phyloP scores from a whole-genome alignment of 2,888 invertebrate genomes.

The Quadriops clusia region DNA sequence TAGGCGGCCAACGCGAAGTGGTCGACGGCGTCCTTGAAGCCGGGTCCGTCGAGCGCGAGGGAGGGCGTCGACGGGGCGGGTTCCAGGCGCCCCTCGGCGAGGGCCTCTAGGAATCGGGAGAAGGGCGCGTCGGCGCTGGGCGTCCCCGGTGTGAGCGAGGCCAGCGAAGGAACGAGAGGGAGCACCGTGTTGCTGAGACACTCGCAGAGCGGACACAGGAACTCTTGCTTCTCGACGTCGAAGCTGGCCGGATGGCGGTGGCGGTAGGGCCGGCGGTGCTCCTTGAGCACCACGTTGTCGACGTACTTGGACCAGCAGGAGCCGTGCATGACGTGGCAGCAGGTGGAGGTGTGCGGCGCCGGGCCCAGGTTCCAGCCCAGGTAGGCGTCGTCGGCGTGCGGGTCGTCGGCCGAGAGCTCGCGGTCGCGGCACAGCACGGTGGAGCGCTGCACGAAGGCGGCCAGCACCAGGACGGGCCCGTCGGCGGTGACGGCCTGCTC shows the following conservation, averaged over 20 bases:
- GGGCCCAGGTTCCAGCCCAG: constrained; percentile 50
- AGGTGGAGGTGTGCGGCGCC: constrained; percentile 83
- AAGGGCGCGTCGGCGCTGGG: too few relatives aligned
- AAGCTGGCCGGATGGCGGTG: constrained; percentile 76
- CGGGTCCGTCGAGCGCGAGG: constrained; percentile 41
- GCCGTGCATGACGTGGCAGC: constrained; percentile 96
- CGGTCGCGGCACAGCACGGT: constrained; percentile 59
- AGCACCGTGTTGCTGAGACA: constrained; percentile 90
- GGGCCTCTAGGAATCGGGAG: too few relatives aligned
- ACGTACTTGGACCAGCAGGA: constrained; percentile 90
- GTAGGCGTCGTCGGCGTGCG: constrained; percentile 34
- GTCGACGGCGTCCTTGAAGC: constrained; percentile 37
- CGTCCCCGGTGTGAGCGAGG: constrained; percentile 39
- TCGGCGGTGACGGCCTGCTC: constrained; percentile 65
- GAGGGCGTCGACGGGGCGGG: constrained; percentile 30
- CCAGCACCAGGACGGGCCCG: constrained; percentile 73
- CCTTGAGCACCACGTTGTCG: constrained; percentile 76
- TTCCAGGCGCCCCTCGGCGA: too few relatives aligned
- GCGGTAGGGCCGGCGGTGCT: constrained; percentile 76
- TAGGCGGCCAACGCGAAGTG: constrained; percentile 49
- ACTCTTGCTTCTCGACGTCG: constrained; percentile 86
- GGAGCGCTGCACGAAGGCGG: constrained; percentile 86
- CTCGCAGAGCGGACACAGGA: constrained; percentile 94
- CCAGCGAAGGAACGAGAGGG: constrained; percentile 70
- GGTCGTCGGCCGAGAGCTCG: constrained; percentile 20